phyloP scores from a whole-genome alignment of 1,140 invertebrate species.

The Campodea augens region DNA sequence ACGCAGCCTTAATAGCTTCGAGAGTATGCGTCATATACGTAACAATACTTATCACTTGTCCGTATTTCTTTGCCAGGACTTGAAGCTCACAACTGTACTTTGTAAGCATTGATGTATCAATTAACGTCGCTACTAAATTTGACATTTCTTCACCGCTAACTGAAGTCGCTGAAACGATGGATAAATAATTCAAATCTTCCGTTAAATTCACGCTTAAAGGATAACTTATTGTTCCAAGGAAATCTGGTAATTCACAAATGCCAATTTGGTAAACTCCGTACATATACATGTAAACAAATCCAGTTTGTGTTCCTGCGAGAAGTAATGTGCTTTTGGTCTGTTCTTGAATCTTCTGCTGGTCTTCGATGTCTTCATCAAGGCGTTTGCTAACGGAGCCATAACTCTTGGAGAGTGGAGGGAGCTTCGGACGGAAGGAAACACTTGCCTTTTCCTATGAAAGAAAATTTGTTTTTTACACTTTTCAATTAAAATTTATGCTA shows the following conservation, averaged over 20 bases:
- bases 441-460: constrained; percentile 24
- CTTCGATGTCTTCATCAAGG: constrained; percentile 37
- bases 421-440: constrained; percentile 30
- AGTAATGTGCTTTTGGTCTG: constrained; percentile 54
- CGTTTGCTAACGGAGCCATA: constrained; percentile 29
- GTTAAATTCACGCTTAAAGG: constrained; percentile 22
- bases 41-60: constrained; percentile 40
- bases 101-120: constrained; percentile 44
- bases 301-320: constrained; percentile 51
- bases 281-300: constrained; percentile 50
- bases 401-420: constrained; percentile 36
- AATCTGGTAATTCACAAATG: constrained; percentile 35
- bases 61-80: constrained; percentile 47
- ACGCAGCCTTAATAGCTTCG: constrained; percentile 71
- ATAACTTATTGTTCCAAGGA: constrained; percentile 12
- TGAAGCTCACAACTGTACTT: constrained; percentile 44
- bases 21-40: constrained; percentile 55
- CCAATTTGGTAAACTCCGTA: constrained; percentile 69
- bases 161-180: constrained; percentile 16
- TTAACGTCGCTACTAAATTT: constrained; percentile 29
- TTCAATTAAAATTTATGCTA: no score
- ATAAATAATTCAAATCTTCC: constrained; percentile 20
- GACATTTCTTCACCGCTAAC: constrained; percentile 22
- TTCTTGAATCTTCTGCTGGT: constrained; percentile 37
- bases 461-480: no score